phyloP scores from a whole-genome alignment of 2,113 vertebrate species.

The Grammomys surdaster region DNA sequence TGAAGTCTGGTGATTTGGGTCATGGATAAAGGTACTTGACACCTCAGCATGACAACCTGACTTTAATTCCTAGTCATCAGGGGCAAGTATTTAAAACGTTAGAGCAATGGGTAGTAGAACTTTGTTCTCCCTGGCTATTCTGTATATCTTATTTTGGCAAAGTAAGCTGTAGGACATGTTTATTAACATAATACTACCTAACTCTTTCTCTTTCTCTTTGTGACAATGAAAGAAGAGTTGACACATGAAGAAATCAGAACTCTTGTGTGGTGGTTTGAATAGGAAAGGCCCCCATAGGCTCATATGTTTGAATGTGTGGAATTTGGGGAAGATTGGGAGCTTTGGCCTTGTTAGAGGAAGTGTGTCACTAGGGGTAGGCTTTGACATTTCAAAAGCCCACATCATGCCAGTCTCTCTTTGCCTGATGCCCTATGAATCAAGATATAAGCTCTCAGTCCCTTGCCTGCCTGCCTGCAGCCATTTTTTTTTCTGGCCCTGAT shows the following conservation, averaged over 20 bases:
- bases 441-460: too few species aligned
- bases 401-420: not conserved
- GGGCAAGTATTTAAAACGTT: not conserved
- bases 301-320: not conserved
- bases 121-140: constrained; percentile 8
- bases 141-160: constrained; percentile 25
- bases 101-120: not conserved
- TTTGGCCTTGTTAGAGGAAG: not conserved
- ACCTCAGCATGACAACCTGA: not conserved
- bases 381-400: not conserved
- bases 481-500: too few species aligned
- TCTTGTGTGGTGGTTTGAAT: not conserved
- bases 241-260: not conserved
- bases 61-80: not conserved
- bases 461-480: not conserved
- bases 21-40: not conserved
- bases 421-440: not conserved
- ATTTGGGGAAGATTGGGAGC: not conserved
- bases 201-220: not conserved
- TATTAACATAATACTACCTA: not conserved
- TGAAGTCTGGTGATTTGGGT: not conserved
- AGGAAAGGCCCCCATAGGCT: not conserved
- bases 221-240: constrained; percentile 33
- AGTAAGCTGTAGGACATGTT: not conserved
- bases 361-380: not conserved